A percentile compares a stretch with the other conserved stretches of the same genome.
Evolutionary conservation across 2,888 invertebrate species (phyloP).

Genomic region (Philopedon plagiatum): DNA sequence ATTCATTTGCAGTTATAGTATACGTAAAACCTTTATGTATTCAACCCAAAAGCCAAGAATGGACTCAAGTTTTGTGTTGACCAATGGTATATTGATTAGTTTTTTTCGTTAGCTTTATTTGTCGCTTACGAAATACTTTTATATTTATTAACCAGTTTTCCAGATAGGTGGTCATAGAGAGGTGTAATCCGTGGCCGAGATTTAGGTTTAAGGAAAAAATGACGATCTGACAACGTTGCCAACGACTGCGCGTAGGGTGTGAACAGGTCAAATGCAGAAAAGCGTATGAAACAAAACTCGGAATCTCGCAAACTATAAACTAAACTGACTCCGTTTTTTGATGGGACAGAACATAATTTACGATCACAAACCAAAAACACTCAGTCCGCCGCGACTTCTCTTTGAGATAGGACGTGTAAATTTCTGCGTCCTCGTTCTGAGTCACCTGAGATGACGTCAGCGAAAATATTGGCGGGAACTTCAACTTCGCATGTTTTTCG

Average conservation of each 20-base stretch:
- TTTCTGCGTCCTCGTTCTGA: slow-evolving; percentile 15
- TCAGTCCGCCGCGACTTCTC: slow-evolving; percentile 28
- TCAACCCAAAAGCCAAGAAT: too few relatives aligned
- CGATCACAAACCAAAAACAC: slow-evolving; percentile 18
- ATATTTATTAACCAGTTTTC: too few relatives aligned
- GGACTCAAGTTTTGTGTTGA: too few relatives aligned
- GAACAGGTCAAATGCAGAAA: slow-evolving; percentile 63
- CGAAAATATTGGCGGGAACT: slow-evolving; percentile 41
- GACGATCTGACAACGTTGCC: slow-evolving; percentile 46
- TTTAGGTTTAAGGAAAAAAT: neutral
- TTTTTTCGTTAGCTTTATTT: too few relatives aligned
- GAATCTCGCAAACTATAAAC: slow-evolving; percentile 57
- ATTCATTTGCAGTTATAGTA: too few relatives aligned
- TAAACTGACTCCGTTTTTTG: slow-evolving; percentile 20
- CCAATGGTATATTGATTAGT: too few relatives aligned
- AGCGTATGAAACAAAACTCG: slow-evolving; percentile 65
- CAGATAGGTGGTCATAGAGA: too few relatives aligned
- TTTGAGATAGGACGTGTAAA: slow-evolving; percentile 12
- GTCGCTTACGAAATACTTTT: too few relatives aligned
- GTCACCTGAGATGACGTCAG: slow-evolving; percentile 29
- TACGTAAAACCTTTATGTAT: too few relatives aligned
- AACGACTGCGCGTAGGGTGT: slow-evolving; percentile 58
- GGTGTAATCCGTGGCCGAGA: too few relatives aligned
- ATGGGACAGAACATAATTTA: slow-evolving; percentile 23
- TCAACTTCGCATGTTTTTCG: slow-evolving; percentile 15